phyloP scores from a whole-genome alignment of 2,797 vertebrate species.

The Antennarius maculatus region DNA sequence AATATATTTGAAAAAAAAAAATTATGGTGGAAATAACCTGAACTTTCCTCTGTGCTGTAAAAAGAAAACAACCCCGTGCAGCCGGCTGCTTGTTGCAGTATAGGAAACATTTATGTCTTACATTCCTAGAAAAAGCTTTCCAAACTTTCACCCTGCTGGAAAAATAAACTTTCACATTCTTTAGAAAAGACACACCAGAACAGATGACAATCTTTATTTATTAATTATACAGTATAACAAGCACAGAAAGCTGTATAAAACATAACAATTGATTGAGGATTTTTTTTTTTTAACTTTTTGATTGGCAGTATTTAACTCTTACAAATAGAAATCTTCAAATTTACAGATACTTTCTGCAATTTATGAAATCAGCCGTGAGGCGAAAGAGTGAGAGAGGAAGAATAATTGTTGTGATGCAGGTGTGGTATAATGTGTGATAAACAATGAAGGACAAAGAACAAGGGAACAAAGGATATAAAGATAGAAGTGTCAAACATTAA shows the following conservation, averaged over 20 bases:
- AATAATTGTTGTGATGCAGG: constrained; percentile 60
- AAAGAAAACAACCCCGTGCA: not conserved
- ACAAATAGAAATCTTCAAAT: constrained; percentile 21
- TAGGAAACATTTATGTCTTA: constrained; percentile 3
- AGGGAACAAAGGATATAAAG: constrained; percentile 69
- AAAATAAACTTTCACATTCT: not conserved
- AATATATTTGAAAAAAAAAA: not conserved
- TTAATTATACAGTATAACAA: not conserved
- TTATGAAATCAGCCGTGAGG: constrained; percentile 55
- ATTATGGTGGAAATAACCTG: not conserved
- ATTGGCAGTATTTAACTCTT: not conserved
- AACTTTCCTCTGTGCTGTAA: not conserved
- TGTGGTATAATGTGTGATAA: constrained; percentile 74
- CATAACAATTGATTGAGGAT: not conserved
- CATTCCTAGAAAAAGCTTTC: not conserved
- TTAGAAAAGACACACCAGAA: not conserved
- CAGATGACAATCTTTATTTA: not conserved
- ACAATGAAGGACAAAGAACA: constrained; percentile 59
- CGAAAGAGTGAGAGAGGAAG: constrained; percentile 48
- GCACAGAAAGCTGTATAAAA: not conserved
- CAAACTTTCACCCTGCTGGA: not conserved
- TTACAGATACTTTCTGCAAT: constrained; percentile 32
- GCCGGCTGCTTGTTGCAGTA: not conserved
- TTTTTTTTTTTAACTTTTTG: not conserved
- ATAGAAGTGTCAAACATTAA: constrained; percentile 70